Evolutionary conservation across 2,888 invertebrate species (phyloP).

Genomic region (Ophion costatus): DNA sequence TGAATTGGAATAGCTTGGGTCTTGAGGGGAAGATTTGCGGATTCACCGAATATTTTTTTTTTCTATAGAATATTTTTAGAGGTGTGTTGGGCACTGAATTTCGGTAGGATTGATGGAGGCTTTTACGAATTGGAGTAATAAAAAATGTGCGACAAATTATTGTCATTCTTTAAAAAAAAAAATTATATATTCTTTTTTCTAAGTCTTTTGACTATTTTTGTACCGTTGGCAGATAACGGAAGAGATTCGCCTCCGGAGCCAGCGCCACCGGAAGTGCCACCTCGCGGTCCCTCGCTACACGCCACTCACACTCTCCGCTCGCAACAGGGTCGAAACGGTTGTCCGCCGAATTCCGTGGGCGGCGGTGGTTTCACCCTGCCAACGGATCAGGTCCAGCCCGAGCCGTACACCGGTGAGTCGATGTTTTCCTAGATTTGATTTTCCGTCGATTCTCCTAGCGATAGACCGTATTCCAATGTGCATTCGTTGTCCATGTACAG

Average conservation of each 20-base stretch:
- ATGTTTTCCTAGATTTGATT: slow-evolving; percentile 9
- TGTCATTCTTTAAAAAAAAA: background rate
- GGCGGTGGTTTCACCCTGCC: slow-evolving; percentile 84
- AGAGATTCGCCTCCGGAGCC: slow-evolving; percentile 93
- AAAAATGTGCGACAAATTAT: too few species aligned
- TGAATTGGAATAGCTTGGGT: background rate
- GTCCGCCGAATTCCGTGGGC: slow-evolving; percentile 73
- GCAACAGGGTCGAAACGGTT: slow-evolving; percentile 81
- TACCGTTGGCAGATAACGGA: slow-evolving; percentile 84
- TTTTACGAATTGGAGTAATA: too few species aligned
- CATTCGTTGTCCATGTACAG: background rate
- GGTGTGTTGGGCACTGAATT: too few species aligned
- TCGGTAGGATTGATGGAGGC: too few species aligned
- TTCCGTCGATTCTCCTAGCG: slow-evolving; percentile 8
- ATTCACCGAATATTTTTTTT: too few species aligned
- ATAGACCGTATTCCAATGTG: background rate
- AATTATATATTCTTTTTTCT: background rate
- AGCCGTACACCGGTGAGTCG: slow-evolving; percentile 77
- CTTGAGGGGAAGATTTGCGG: too few species aligned
- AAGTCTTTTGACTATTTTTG: background rate
- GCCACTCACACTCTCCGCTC: slow-evolving; percentile 85
- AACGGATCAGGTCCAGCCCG: slow-evolving; percentile 81
- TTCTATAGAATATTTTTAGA: too few species aligned
- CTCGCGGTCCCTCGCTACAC: slow-evolving; percentile 92
- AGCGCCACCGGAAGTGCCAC: slow-evolving; percentile 93